Evolutionary conservation across 2,113 vertebrate species (phyloP).

Genomic region (Oncorhynchus keta): DNA sequence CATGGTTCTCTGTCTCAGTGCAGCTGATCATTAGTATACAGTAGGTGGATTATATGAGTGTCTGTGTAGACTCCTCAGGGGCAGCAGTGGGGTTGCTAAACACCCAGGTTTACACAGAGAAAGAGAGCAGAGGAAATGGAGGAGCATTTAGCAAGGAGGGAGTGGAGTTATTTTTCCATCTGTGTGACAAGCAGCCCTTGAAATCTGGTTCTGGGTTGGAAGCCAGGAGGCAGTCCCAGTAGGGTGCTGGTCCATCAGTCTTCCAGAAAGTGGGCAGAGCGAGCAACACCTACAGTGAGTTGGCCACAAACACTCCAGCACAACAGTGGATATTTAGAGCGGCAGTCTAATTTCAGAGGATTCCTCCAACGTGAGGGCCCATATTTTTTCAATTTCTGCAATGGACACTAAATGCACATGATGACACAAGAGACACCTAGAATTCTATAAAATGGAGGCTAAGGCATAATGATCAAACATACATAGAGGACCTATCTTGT

Average conservation of each 20-base stretch:
- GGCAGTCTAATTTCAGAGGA: constrained; percentile 18
- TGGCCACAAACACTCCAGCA: constrained; percentile 54
- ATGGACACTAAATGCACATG: background rate
- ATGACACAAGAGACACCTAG: background rate
- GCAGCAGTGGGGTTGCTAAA: background rate
- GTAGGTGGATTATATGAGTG: constrained; percentile 20
- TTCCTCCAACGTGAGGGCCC: constrained; percentile 7
- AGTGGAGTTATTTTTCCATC: constrained; percentile 64
- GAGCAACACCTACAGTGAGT: constrained; percentile 58
- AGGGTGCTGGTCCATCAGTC: constrained; percentile 64
- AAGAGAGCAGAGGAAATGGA: background rate
- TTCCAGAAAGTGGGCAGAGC: constrained; percentile 67
- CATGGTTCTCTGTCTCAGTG: background rate
- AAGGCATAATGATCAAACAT: background rate
- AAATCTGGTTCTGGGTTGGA: constrained; percentile 61
- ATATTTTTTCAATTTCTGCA: background rate
- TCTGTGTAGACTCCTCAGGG: background rate
- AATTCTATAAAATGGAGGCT: background rate
- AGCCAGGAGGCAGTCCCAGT: constrained; percentile 61
- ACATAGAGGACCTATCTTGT: background rate
- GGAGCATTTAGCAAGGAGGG: constrained; percentile 24
- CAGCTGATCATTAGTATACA: background rate
- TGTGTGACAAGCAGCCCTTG: constrained; percentile 68
- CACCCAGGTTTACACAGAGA: constrained; percentile 7
- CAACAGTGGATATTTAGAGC: constrained; percentile 20